Conservation (phyloP, 2,797 vertebrate species). For the Melanotaenia trifasciata region DNA sequence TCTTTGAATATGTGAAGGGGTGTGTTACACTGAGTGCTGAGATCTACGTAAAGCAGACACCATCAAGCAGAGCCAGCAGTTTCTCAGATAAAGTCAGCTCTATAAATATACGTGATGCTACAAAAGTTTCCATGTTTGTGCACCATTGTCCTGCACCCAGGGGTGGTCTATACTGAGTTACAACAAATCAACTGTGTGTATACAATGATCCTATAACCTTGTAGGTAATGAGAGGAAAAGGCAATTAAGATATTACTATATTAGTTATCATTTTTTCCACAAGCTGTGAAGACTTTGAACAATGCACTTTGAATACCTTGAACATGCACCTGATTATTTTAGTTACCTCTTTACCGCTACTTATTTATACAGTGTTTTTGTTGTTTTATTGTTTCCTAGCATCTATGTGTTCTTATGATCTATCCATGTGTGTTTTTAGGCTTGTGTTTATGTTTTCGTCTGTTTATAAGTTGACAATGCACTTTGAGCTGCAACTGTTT, state of each 20-base stretch:
- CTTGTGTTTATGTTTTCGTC: too few relatives aligned
- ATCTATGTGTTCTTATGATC: too few relatives aligned
- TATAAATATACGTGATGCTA: conserved; percentile 78
- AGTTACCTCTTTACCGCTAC: too few relatives aligned
- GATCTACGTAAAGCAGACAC: conserved; percentile 36
- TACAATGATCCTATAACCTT: not conserved
- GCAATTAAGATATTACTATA: not conserved
- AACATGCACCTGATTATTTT: too few relatives aligned
- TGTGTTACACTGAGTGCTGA: conserved; percentile 51
- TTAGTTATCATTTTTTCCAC: too few relatives aligned
- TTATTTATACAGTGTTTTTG: too few relatives aligned
- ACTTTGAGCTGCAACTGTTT: too few relatives aligned
- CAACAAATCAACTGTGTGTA: not conserved
- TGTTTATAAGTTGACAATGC: too few relatives aligned
- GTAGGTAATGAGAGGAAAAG: not conserved
- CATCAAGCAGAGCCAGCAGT: conserved; percentile 48
- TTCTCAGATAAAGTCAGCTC: conserved; percentile 75
- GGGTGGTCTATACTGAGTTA: not conserved
- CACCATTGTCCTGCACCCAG: conserved; percentile 50
- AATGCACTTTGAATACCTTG: too few relatives aligned
- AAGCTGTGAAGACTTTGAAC: too few relatives aligned
- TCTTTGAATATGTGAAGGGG: conserved; percentile 32
- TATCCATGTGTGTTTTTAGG: too few relatives aligned
- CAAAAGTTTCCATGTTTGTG: conserved; percentile 78
- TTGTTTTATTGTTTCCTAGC: too few relatives aligned